A percentile compares a stretch with the other conserved stretches of the same genome.
Evolutionary conservation across 2,888 invertebrate genomes (phyloP).

Genomic region (Zootermopsis nevadensis): DNA sequence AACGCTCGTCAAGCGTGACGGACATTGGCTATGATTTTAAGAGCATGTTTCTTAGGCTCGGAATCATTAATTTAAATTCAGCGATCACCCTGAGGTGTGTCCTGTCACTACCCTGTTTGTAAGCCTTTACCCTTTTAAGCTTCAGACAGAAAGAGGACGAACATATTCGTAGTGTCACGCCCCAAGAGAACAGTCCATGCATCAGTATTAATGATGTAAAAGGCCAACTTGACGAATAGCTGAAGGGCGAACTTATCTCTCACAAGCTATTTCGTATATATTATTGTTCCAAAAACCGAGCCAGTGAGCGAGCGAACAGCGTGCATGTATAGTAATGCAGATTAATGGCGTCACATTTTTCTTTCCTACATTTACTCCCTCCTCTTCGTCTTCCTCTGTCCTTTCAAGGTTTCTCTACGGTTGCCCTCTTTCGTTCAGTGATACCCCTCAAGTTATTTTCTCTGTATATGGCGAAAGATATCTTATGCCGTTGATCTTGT

Average conservation of each 20-base stretch:
- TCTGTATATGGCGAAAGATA: conserved; percentile 26
- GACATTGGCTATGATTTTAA: too few relatives aligned
- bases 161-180: neutral
- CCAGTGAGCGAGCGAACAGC: conserved; percentile 16
- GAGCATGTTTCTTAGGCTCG: conserved; percentile 1
- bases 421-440: too few relatives aligned
- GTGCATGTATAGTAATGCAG: conserved; percentile 37
- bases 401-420: too few relatives aligned
- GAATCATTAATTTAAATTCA: neutral
- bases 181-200: neutral
- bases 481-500: conserved; percentile 18
- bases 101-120: conserved; percentile 19
- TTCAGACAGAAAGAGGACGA: neutral
- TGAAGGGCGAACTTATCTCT: conserved; percentile 14
- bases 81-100: conserved; percentile 22
- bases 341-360: conserved; percentile 43
- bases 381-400: neutral
- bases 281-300: conserved; percentile 26
- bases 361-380: conserved; percentile 14
- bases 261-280: conserved; percentile 30
- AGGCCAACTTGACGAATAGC: conserved; percentile 30
- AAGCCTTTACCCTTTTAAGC: neutral
- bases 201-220: conserved; percentile 33
- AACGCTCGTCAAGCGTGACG: too few relatives aligned
- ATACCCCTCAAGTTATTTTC: conserved; percentile 1